Evolutionary conservation across 2,113 vertebrate genomes (phyloP).

Genomic region (Corythoichthys haematopterus): DNA sequence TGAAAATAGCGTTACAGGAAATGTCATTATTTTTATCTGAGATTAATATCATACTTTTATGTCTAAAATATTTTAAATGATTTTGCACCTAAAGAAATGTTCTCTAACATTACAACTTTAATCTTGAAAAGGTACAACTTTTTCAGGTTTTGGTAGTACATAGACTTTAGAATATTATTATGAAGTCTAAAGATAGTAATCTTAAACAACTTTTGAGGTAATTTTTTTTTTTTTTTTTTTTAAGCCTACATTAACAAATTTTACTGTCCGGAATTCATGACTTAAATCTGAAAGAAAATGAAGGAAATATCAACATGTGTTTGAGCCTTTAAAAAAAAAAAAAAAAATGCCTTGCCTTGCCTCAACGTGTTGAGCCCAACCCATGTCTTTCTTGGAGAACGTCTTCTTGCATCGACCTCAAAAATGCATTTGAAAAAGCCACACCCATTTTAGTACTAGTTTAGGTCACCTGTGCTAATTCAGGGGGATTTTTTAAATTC

Average conservation of each 20-base stretch:
- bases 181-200: too few relatives aligned
- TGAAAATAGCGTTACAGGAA: too few relatives aligned
- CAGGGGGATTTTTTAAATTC: too few relatives aligned
- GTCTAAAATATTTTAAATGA: too few relatives aligned
- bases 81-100: too few relatives aligned
- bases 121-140: not conserved
- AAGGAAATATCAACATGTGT: not conserved
- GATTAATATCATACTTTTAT: too few relatives aligned
- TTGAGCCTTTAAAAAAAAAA: not conserved
- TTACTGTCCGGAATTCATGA: too few relatives aligned
- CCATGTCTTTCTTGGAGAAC: not conserved
- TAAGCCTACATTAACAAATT: too few relatives aligned
- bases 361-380: not conserved
- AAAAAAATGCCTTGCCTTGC: not conserved
- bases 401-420: not conserved
- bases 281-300: not conserved
- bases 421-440: not conserved
- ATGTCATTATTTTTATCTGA: too few relatives aligned
- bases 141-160: not conserved
- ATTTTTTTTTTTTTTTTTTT: too few relatives aligned
- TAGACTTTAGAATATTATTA: too few relatives aligned
- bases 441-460: not conserved
- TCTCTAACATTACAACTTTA: not conserved
- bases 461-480: not conserved
- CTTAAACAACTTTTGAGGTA: too few relatives aligned